phyloP scores from a whole-genome alignment of 1,140 invertebrate genomes.

The Drosophila rhopaloa region DNA sequence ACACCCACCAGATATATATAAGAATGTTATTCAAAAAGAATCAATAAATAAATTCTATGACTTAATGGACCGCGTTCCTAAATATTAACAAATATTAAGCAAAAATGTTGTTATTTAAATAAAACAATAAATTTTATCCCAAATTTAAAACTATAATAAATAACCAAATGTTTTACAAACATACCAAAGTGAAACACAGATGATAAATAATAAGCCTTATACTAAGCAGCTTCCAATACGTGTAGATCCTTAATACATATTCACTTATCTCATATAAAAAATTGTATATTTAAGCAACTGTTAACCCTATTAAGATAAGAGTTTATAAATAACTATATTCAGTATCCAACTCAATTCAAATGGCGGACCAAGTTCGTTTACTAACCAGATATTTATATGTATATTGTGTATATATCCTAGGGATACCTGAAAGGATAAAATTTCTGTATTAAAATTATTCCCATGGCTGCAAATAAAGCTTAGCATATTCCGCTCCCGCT shows the following conservation, averaged over 20 bases:
- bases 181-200: slow-evolving; percentile 8
- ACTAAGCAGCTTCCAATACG: background rate
- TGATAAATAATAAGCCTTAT: background rate
- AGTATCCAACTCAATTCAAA: slow-evolving; percentile 28
- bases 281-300: background rate
- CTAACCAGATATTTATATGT: slow-evolving; percentile 28
- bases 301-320: slow-evolving; percentile 1
- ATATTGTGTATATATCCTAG: slow-evolving; percentile 25
- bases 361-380: slow-evolving; percentile 28
- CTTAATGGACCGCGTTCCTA: background rate
- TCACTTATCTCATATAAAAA: background rate
- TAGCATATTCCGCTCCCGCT: slow-evolving; percentile 40
- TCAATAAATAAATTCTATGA: background rate
- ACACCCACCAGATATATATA: slow-evolving; percentile 27
- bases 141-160: background rate
- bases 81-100: no score
- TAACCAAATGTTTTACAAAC: background rate
- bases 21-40: background rate
- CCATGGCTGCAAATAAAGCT: slow-evolving; percentile 37
- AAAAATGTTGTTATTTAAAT: no score
- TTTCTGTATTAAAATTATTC: slow-evolving; percentile 42
- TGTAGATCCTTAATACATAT: background rate
- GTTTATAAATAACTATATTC: slow-evolving; percentile 6
- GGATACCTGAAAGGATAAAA: slow-evolving; percentile 28
- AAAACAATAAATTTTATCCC: background rate